phyloP scores from a whole-genome alignment of 1,140 invertebrate species.

The Daktulosphaira vitifoliae region DNA sequence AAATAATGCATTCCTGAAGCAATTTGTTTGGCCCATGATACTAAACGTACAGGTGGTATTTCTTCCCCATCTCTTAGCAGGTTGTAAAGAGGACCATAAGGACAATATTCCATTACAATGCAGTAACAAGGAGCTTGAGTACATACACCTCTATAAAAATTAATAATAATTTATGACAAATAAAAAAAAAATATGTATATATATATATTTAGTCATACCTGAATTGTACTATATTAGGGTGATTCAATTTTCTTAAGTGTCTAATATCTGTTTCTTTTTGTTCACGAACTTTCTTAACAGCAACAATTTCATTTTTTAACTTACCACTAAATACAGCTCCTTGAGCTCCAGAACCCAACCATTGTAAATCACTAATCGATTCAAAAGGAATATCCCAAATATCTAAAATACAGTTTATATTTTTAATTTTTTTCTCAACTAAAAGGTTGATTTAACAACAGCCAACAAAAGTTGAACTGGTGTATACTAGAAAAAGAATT shows the following conservation, averaged over 20 bases:
- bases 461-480: too few species aligned
- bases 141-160: constrained; percentile 69
- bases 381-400: constrained; percentile 95
- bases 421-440: neutral
- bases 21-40: constrained; percentile 92
- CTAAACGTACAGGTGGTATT: constrained; percentile 72
- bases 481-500: too few species aligned
- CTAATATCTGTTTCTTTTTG: constrained; percentile 90
- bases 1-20: constrained; percentile 93
- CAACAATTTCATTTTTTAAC: constrained; percentile 73
- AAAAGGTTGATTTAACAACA: too few species aligned
- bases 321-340: constrained; percentile 90
- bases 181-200: too few species aligned
- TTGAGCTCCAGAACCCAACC: constrained; percentile 91
- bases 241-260: constrained; percentile 87
- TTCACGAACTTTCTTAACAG: constrained; percentile 92
- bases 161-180: neutral
- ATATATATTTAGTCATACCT: constrained; percentile 51
- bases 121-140: constrained; percentile 88
- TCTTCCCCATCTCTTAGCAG: constrained; percentile 70
- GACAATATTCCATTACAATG: constrained; percentile 97
- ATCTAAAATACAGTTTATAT: constrained; percentile 49
- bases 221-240: constrained; percentile 94
- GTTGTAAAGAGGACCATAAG: constrained; percentile 87
- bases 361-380: constrained; percentile 79